phyloP scores from a whole-genome alignment of 2,797 vertebrate genomes.

The Rallus crepitans region DNA sequence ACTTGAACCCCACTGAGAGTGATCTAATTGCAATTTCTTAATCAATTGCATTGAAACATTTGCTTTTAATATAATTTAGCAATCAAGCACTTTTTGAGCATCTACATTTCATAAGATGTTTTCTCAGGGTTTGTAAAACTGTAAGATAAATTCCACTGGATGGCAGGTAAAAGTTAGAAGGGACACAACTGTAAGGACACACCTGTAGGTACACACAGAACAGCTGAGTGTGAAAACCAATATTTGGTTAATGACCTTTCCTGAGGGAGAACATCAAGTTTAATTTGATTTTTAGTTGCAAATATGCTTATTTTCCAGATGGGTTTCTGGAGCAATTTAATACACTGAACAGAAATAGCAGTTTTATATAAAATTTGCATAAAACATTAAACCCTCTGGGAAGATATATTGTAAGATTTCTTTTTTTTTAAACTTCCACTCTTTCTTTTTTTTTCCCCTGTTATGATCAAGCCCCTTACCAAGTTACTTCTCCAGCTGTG shows the following conservation, averaged over 20 bases:
- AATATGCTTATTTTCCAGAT: not conserved
- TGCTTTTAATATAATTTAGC: not conserved
- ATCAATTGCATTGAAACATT: not conserved
- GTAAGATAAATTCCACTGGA: not conserved
- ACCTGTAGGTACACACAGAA: not conserved
- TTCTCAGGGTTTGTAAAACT: not conserved
- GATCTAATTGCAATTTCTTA: not conserved
- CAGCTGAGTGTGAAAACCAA: not conserved
- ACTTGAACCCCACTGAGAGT: not conserved
- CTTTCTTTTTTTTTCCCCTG: not conserved
- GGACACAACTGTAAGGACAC: not conserved
- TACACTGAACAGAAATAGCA: not conserved
- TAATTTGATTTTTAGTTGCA: not conserved
- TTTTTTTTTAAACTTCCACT: not conserved
- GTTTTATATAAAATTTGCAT: not conserved
- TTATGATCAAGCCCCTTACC: not conserved
- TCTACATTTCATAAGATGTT: not conserved
- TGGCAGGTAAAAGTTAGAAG: not conserved
- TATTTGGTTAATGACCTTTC: not conserved
- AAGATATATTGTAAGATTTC: not conserved
- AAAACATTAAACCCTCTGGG: not conserved
- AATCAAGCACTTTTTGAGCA: not conserved
- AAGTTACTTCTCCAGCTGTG: not conserved
- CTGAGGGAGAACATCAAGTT: not conserved
- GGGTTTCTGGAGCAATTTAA: not conserved